Base-by-base conservation (phyloP, 2,113 vertebrate species). In the Lipotes vexillifer region DNA sequence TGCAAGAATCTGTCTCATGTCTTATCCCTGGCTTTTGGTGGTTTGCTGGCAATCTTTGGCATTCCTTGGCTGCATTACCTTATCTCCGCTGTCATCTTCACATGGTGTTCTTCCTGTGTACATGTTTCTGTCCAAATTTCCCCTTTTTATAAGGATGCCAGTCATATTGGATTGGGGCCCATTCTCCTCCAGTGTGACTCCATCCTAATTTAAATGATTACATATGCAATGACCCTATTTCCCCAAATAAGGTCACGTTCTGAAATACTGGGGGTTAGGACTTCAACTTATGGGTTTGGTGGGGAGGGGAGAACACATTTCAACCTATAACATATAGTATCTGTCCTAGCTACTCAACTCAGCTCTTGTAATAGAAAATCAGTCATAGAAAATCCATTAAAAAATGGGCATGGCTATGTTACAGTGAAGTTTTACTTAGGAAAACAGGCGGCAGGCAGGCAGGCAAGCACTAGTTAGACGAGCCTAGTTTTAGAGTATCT, bases 201-300 rank as follows among this genome's bases (percentile, higher is more conserved):
- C n/a, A 31, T 85, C 31, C 93, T 82, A 77, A 72, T 84, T 46
- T 49, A 75, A 88, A n/a, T 83, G 20, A 96, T 84, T 89, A 90
- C 8, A 69, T 55, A 33, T 57, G 17, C 63, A 38, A 18, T 49
- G 33, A 74, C 29, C 36, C 27, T 69, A 18, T 85, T 68, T 41
- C 38, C 21, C 44, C 31, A 88, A 61, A 38, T 85, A 93, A 66
- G 10, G 25, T 88, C 77, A 81, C 55, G 31, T 66, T 85, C 44
- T 20, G 25, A 69, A 44, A 27, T 82, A 74, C 1, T 29, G 38
- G 27, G 55, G 33, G 7, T 91, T 66, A 55, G 15, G 29, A 46
- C 85, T 71, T 88, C 36, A 88, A 18, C 55, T 29, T 52, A 52
- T 25, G 18, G n/a, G 61, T 82, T 71, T 59, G 52, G 9, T 29